Evolutionary conservation across 2,888 invertebrate species (phyloP), one percentile per base, ranked within the genome.

Genomic region (Acrocyrtus sp.): DNA sequence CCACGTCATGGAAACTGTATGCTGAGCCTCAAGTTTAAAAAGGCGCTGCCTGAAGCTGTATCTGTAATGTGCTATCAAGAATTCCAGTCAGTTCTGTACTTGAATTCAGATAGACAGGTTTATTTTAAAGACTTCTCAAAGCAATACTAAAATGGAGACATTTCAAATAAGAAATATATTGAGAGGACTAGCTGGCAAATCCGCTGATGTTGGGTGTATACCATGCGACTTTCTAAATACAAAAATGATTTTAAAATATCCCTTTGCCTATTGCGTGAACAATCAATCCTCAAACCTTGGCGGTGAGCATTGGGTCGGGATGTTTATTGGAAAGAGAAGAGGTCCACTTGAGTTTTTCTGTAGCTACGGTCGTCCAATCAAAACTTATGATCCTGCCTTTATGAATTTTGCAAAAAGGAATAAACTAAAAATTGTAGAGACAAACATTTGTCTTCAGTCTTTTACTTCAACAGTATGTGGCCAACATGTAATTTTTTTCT

Each of bases 11-110:
- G 74, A 5, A 65, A 69, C 34, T 21, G 56, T 19, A 26, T 41
- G 6, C 60, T 75, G 1, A 39, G 67, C 22, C 19, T 79, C 1
- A 60, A 65, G 15, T 79, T 79, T 21, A 39, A 56, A 10, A 45
- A 15, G 0, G 57, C 67, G 0, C 21, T 53, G 0, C n/a, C 57
- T 0, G 26, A 60, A 12, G 72, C 75, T 19, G 5, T 78, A 22
- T 74, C 72, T 10, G 69, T 69, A 0, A 12, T 78, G 0, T 29
- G 57, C 6, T 75, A 75, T 51, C 26, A 57, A 0, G 77, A 77
- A n/a, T 74, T 74, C 58, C 66, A 51, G 39, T 48, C 65, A 10
- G 22, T 57, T 0, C 21, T 77, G 17, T 54, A 67, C 34, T 72
- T 79, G 19, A 57, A 75, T 41, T 67, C 43, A 1, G 22, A 63